These are phyloP conservation scores for Beris chalybata DNA, from an alignment of 2,888 invertebrate species.

Conservation along the genomic window DNA sequence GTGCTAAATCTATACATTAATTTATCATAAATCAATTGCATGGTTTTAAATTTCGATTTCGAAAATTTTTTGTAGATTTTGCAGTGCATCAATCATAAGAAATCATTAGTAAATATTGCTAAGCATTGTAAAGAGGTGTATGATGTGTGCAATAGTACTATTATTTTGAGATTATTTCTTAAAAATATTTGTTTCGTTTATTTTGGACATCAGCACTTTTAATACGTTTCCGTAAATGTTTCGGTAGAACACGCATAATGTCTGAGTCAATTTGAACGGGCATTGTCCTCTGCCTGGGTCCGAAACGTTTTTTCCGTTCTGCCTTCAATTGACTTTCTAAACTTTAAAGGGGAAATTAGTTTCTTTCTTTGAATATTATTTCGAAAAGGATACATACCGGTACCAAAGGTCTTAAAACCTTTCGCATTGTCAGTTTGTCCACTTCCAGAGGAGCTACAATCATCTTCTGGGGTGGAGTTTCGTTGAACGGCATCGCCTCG, in stretches of 20 bases:
- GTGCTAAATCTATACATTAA: no score
- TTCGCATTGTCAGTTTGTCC: constrained; percentile 10
- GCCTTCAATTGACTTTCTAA: constrained; percentile 9
- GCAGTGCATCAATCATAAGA: no score
- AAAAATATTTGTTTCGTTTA: constrained; percentile 34
- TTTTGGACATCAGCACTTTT: constrained; percentile 49
- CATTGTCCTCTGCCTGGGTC: constrained; percentile 53
- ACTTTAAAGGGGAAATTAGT: background rate
- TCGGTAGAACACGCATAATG: constrained; percentile 52
- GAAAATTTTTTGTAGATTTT: no score
- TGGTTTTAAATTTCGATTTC: no score
- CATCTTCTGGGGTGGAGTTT: constrained; percentile 52
- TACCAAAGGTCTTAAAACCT: constrained; percentile 13
- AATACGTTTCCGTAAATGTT: constrained; percentile 51
- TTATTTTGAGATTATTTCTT: background rate
- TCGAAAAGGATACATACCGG: background rate
- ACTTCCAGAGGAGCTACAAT: constrained; percentile 41
- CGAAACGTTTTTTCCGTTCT: constrained; percentile 46
- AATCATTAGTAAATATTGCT: no score
- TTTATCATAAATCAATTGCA: no score
- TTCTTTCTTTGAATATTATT: background rate
- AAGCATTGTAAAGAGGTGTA: no score
- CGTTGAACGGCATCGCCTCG: constrained; percentile 53
- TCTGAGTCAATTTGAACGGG: constrained; percentile 56
- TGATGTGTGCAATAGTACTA: no score